Evolutionary conservation across 2,797 vertebrate genomes (phyloP).

Genomic region (Triplophysa yarkandensis): DNA sequence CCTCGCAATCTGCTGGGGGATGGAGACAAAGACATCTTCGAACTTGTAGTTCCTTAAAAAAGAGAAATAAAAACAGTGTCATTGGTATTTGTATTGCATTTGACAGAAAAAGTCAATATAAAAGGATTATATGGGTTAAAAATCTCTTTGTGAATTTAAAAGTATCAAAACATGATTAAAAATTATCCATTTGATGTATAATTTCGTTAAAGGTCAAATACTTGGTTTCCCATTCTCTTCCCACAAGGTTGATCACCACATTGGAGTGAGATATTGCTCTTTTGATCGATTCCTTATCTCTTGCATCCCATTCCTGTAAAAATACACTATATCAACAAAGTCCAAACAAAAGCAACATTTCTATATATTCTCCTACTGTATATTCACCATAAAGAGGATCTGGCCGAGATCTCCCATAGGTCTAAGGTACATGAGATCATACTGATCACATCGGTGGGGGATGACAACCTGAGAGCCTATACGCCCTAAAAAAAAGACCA

Average conservation of each 20-base stretch:
- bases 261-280: conserved; percentile 86
- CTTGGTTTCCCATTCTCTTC: conserved; percentile 94
- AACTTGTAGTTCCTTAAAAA: conserved; percentile 84
- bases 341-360: neutral
- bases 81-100: too few species aligned
- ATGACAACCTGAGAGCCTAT: conserved; percentile 90
- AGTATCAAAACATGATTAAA: neutral
- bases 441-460: conserved; percentile 89
- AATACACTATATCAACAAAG: neutral
- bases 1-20: conserved; percentile 85
- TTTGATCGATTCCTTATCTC: conserved; percentile 85
- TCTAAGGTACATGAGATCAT: conserved; percentile 87
- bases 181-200: neutral
- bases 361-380: neutral
- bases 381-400: conserved; percentile 86
- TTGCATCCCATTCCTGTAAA: conserved; percentile 87
- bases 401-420: conserved; percentile 97
- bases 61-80: conserved; percentile 36
- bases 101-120: too few species aligned
- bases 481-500: conserved; percentile 76
- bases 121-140: too few species aligned
- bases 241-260: conserved; percentile 94
- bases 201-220: conserved; percentile 56
- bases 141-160: neutral
- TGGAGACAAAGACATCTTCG: conserved; percentile 85